Evolutionary conservation across 2,797 vertebrate species (phyloP).

Genomic region (Antennarius maculatus): DNA sequence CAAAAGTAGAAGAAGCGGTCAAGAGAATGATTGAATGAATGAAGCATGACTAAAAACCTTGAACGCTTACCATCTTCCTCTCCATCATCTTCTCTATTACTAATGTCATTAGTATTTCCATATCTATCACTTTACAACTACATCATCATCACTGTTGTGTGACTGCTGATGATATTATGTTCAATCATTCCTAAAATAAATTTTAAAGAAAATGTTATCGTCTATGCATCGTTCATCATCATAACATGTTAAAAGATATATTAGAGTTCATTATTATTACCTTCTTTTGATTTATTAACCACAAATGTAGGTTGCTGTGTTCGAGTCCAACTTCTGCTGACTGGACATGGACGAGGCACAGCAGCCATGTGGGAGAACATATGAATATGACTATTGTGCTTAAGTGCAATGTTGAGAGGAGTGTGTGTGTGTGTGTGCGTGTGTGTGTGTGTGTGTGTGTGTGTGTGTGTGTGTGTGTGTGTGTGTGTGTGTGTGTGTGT

Average conservation of each 20-base stretch:
- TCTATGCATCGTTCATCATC: neutral
- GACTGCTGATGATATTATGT: too few species aligned
- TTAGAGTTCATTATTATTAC: constrained; percentile 59
- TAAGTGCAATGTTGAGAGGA: constrained; percentile 49
- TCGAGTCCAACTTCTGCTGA: constrained; percentile 68
- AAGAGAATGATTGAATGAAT: too few species aligned
- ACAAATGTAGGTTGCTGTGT: constrained; percentile 68
- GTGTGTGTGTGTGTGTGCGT: neutral
- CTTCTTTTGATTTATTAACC: constrained; percentile 64
- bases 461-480: too few species aligned
- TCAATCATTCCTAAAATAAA: too few species aligned
- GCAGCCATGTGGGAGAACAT: constrained; percentile 61
- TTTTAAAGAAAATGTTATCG: neutral
- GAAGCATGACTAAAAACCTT: too few species aligned
- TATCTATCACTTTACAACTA: neutral
- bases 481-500: too few species aligned
- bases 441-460: too few species aligned
- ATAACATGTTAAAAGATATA: constrained; percentile 30
- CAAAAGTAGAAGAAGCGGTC: too few species aligned
- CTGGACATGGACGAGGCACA: constrained; percentile 50
- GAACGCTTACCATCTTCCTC: neutral
- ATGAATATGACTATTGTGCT: constrained; percentile 67
- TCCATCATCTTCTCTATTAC: neutral
- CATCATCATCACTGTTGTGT: neutral
- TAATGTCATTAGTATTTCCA: neutral